These are phyloP conservation scores for Drosophila oshimai DNA, from an alignment of 1,140 invertebrate species.

Conservation along the genomic window DNA sequence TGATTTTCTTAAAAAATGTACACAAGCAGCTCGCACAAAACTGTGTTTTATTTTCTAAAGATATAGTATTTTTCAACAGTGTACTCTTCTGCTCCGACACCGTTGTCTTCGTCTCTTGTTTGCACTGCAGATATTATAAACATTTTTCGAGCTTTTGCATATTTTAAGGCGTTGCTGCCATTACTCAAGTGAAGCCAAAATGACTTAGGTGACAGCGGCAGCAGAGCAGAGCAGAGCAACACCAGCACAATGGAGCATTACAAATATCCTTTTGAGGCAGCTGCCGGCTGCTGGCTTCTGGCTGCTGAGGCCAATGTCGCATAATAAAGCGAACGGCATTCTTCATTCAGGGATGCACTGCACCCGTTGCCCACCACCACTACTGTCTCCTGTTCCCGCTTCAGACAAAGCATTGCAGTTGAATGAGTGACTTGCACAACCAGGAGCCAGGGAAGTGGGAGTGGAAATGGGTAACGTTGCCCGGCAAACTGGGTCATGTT, in stretches of 20 bases:
- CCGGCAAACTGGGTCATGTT: slow-evolving; percentile 70
- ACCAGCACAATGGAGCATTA: slow-evolving; percentile 54
- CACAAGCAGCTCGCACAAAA: too few species aligned
- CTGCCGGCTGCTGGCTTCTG: slow-evolving; percentile 19
- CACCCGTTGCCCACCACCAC: neutral
- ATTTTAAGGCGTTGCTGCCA: slow-evolving; percentile 57
- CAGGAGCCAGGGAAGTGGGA: neutral
- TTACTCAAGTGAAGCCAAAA: slow-evolving; percentile 63
- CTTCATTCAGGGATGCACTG: slow-evolving; percentile 46
- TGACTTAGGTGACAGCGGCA: slow-evolving; percentile 60
- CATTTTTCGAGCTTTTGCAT: slow-evolving; percentile 74
- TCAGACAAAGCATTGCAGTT: slow-evolving; percentile 34
- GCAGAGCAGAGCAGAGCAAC: slow-evolving; percentile 4
- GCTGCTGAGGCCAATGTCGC: slow-evolving; percentile 51
- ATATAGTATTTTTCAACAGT: neutral
- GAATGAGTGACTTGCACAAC: slow-evolving; percentile 21
- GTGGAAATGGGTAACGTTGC: neutral
- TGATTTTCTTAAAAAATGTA: too few species aligned
- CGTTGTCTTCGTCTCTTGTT: slow-evolving; percentile 39
- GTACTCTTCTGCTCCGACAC: neutral
- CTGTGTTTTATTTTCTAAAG: too few species aligned
- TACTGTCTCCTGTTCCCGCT: slow-evolving; percentile 21
- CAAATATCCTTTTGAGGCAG: slow-evolving; percentile 60
- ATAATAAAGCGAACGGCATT: slow-evolving; percentile 66
- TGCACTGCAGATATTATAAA: slow-evolving; percentile 72